Base-by-base conservation (phyloP, 1,140 invertebrate genomes). In the Reticulitermes speratus region DNA sequence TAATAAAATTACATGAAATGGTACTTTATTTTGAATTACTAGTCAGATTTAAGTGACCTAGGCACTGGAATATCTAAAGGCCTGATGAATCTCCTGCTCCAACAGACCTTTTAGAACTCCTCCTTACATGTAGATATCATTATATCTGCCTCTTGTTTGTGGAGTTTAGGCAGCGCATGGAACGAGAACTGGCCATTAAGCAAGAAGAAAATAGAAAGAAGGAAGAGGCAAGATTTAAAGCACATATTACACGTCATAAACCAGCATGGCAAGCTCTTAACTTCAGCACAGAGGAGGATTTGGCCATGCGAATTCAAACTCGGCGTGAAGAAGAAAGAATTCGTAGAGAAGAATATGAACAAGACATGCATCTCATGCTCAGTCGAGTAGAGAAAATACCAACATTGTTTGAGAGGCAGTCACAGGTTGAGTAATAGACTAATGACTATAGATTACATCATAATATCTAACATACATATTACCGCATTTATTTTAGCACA, bases 301-400 rank as follows among this genome's bases (percentile, higher is more conserved):
- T 95, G 86, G 93, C 93, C 30, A 93, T 95, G 90, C 90, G 95
- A 75, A 90, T 94, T 32, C 93, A 94, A 87, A 92, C 94, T 59
- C 91, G 94, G 23, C 92, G 93, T 82, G 94, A 95, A 69, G 94
- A 95, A 90, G 94, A 95, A 82, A 91, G 92, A 87, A 92, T 95
- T 88, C 92, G 94, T 87, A 92, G 93, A 16, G 94, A 95, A 87
- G 93, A 94, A 89, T 94, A 95, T 90, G 91, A 93, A 12, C 90
- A 94, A 48, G 93, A 94, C 87, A 96, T 96, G 95, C 93, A 95
- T 90, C 89, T 94, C 86, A 96, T 96, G 94, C 90, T 94, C 85
- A 93, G 94, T 84, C 92, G 95, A 87, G 95, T 96, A 0, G 93
- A 94, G 83, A 92, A 92, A 87, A 95, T 95, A 88, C 95, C 95